Percentiles rank a stretch among this genome's conserved stretches.
These are phyloP conservation scores for Clunio marinus DNA, from an alignment of 2,888 invertebrate genomes.

Conservation along the genomic window DNA sequence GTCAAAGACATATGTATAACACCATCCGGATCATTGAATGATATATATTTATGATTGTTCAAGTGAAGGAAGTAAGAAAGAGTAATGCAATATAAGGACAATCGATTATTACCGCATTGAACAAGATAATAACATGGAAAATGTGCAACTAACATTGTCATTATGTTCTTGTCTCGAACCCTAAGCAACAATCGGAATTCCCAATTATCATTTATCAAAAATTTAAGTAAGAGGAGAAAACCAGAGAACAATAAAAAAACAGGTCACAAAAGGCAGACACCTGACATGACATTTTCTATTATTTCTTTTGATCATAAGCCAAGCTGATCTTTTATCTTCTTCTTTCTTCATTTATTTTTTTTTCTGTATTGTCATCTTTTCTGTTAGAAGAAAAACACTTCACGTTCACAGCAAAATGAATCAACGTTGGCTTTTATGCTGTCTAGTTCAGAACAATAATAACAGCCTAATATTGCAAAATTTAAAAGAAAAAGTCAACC, in stretches of 20 bases:
- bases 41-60: too few relatives aligned
- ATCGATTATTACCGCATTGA: too few relatives aligned
- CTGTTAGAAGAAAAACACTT: constrained; percentile 25
- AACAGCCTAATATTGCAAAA: constrained; percentile 29
- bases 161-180: background rate
- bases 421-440: background rate
- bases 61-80: too few relatives aligned
- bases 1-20: constrained; percentile 24
- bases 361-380: constrained; percentile 36
- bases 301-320: constrained; percentile 26
- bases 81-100: too few relatives aligned
- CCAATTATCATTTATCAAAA: constrained; percentile 35
- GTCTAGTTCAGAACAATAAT: background rate
- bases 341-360: too few relatives aligned
- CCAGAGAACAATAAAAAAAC: background rate
- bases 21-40: too few relatives aligned
- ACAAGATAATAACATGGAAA: constrained; percentile 9
- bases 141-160: constrained; percentile 16
- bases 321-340: constrained; percentile 32
- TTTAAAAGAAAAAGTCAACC: constrained; percentile 27
- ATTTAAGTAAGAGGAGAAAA: background rate
- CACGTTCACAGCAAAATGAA: background rate
- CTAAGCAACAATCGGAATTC: background rate
- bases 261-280: constrained; percentile 21
- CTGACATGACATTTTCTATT: constrained; percentile 29